Conservation (phyloP, 2,797 vertebrate genomes). For the Lates japonicus region DNA sequence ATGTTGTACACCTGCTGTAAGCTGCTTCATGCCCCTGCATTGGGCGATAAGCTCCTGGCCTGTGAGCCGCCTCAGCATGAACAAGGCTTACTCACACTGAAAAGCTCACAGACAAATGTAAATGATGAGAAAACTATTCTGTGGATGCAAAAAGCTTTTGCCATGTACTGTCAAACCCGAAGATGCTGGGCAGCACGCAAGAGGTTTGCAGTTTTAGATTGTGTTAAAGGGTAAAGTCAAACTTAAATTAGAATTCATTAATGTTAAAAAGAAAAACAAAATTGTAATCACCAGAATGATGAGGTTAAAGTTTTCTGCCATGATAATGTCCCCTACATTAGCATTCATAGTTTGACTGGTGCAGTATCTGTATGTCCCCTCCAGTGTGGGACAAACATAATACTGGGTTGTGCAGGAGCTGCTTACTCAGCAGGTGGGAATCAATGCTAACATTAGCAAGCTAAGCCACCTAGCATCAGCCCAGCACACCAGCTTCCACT, state of each 20-base stretch:
- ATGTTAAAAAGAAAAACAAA: neutral
- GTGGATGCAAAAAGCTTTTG: neutral
- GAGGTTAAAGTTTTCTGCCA: neutral
- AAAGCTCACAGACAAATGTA: constrained; percentile 53
- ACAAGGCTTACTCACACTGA: constrained; percentile 38
- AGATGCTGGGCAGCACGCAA: neutral
- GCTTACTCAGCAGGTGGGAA: neutral
- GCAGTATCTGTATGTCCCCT: neutral
- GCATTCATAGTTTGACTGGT: neutral
- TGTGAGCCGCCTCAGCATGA: constrained; percentile 61
- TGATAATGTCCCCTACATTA: neutral
- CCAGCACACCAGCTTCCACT: neutral
- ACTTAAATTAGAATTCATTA: neutral
- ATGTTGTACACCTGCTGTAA: constrained; percentile 73
- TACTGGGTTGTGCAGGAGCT: neutral
- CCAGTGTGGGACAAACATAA: neutral
- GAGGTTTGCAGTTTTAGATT: neutral
- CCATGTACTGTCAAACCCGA: constrained; percentile 8
- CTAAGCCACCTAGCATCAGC: neutral
- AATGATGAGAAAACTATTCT: constrained; percentile 43
- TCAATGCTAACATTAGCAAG: neutral
- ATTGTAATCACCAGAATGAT: neutral
- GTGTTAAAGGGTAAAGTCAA: constrained; percentile 1
- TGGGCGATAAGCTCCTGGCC: constrained; percentile 64
- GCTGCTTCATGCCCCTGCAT: constrained; percentile 64